Evolutionary conservation across 1,140 invertebrate genomes (phyloP).

Genomic region (Littorina saxatilis): DNA sequence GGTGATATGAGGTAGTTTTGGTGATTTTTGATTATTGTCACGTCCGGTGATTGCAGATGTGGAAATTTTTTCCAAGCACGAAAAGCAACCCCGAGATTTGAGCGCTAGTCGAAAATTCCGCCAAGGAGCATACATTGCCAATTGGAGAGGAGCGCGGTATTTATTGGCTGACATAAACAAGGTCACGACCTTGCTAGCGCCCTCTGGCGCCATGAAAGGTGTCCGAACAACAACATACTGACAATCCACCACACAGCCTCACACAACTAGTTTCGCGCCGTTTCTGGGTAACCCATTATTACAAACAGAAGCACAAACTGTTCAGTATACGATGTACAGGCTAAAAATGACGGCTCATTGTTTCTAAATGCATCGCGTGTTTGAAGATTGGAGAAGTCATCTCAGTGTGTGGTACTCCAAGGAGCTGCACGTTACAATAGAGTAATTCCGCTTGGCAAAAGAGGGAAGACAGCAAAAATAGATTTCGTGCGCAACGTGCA

Average conservation of each 20-base stretch:
- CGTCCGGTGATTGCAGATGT: background rate
- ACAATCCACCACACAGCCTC: background rate
- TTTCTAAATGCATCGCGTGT: too few relatives aligned
- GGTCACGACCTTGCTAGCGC: conserved; percentile 1
- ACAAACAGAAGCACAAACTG: background rate
- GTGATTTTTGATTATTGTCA: background rate
- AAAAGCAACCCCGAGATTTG: background rate
- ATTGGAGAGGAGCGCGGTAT: background rate
- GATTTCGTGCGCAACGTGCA: background rate
- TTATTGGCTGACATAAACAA: background rate
- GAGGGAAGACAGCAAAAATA: background rate
- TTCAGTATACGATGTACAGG: background rate
- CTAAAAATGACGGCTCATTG: too few relatives aligned
- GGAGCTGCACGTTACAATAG: background rate
- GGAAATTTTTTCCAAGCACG: background rate
- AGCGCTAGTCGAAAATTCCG: conserved; percentile 34
- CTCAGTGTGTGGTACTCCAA: background rate
- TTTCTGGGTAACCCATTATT: background rate
- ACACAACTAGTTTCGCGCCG: background rate
- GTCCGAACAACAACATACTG: too few relatives aligned
- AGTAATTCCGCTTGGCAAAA: background rate
- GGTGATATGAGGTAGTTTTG: background rate
- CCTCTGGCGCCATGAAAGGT: background rate
- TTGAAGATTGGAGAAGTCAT: background rate
- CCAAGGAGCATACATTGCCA: conserved; percentile 17